Conservation (phyloP, 2,113 vertebrate genomes). For the Ageneiosus marmoratus region DNA sequence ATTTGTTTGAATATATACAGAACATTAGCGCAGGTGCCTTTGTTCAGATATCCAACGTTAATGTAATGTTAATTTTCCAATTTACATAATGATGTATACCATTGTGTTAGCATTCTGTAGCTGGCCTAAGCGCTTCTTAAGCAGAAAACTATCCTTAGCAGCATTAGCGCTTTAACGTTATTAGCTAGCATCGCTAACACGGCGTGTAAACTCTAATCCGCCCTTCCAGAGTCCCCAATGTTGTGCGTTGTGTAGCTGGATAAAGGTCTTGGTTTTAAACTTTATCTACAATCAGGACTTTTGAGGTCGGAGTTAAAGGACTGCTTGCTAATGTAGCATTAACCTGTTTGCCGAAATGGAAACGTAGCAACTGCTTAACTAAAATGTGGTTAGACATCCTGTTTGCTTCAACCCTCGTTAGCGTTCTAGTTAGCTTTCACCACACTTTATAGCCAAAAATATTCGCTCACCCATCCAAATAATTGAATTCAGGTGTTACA, state of each 20-base stretch:
- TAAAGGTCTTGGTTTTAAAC: not conserved
- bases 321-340: not conserved
- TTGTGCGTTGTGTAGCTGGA: not conserved
- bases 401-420: not conserved
- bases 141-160: not conserved
- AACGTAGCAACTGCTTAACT: not conserved
- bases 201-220: not conserved
- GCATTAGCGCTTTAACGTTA: too few relatives aligned
- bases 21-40: too few relatives aligned
- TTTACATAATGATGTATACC: not conserved
- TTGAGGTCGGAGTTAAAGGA: not conserved
- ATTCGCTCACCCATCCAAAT: too few relatives aligned
- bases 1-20: not conserved
- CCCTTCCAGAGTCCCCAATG: not conserved
- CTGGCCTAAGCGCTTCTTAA: slow-evolving; percentile 1
- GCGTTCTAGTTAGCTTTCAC: not conserved
- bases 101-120: not conserved
- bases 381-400: not conserved
- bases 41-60: not conserved
- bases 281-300: not conserved
- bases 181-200: not conserved
- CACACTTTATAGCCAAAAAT: too few relatives aligned
- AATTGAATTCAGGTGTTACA: too few relatives aligned
- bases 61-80: too few relatives aligned
- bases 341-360: not conserved